phyloP scores from a whole-genome alignment of 2,797 vertebrate genomes.

The Urocyon cinereoargenteus region DNA sequence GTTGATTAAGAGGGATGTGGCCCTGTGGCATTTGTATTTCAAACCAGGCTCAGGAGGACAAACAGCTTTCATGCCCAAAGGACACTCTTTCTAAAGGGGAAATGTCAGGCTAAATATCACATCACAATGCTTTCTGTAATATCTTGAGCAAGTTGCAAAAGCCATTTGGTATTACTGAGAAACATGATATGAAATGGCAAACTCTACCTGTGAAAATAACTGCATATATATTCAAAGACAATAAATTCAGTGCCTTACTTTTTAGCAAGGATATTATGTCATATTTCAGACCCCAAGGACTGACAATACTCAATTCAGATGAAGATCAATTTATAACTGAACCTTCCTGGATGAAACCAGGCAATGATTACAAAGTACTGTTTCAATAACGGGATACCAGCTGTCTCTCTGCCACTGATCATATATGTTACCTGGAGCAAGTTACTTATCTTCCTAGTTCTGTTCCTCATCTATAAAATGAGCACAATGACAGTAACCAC shows the following conservation, averaged over 20 bases:
- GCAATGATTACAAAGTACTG: background rate
- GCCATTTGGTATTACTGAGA: conserved; percentile 13
- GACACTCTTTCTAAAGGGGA: conserved; percentile 16
- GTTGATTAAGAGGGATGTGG: background rate
- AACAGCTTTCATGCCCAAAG: conserved; percentile 44
- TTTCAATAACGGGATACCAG: background rate
- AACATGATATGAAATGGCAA: background rate
- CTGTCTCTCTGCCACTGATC: background rate
- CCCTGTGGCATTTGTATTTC: conserved; percentile 48
- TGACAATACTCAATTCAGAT: conserved; percentile 25
- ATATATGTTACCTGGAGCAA: background rate
- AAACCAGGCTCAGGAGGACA: conserved; percentile 23
- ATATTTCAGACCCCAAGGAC: background rate
- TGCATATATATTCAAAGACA: background rate
- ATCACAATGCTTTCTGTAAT: conserved; percentile 21
- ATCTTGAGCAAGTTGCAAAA: background rate
- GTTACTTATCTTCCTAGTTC: background rate
- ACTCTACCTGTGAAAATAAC: conserved; percentile 30
- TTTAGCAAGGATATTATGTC: background rate
- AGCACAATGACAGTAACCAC: background rate
- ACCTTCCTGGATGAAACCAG: background rate
- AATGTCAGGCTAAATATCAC: conserved; percentile 58
- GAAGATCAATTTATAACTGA: conserved; percentile 7
- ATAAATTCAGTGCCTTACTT: conserved; percentile 12
- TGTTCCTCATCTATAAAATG: background rate